phyloP scores from a whole-genome alignment of 2,888 invertebrate genomes.

The Atethmia centrago region DNA sequence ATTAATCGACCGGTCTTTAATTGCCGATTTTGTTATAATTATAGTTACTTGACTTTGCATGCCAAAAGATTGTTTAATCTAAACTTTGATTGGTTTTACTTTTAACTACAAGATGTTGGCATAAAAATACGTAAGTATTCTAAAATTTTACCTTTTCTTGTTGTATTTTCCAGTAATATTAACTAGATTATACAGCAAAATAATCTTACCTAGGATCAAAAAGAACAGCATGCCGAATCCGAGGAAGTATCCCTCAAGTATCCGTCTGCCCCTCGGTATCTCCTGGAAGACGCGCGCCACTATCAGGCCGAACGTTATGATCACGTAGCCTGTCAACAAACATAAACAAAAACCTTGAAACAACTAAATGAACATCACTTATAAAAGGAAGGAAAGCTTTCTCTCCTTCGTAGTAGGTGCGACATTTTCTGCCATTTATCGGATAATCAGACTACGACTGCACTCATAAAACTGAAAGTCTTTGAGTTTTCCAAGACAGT shows the following conservation, averaged over 20 bases:
- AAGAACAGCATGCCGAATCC: constrained; percentile 93
- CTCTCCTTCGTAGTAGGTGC: neutral
- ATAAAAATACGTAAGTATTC: neutral
- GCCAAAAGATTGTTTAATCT: constrained; percentile 15
- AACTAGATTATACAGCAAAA: neutral
- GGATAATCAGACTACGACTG: neutral
- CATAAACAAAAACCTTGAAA: neutral
- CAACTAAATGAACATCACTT: neutral
- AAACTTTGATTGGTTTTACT: neutral
- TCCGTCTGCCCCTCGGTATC: constrained; percentile 91
- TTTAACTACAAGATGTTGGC: neutral
- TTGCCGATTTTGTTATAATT: constrained; percentile 41
- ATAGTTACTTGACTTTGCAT: constrained; percentile 36
- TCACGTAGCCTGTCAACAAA: constrained; percentile 90
- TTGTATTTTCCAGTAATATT: too few relatives aligned
- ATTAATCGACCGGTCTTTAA: constrained; percentile 38
- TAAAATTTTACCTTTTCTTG: neutral
- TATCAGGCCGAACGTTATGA: constrained; percentile 93
- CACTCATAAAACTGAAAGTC: neutral
- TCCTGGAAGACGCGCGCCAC: constrained; percentile 92
- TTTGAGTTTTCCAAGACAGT: neutral
- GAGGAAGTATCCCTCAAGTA: constrained; percentile 93
- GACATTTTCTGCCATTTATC: neutral
- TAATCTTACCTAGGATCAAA: constrained; percentile 91
- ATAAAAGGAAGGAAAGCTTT: neutral